Conservation (phyloP, 2,888 invertebrate species). For the Ormyrus rosae region DNA sequence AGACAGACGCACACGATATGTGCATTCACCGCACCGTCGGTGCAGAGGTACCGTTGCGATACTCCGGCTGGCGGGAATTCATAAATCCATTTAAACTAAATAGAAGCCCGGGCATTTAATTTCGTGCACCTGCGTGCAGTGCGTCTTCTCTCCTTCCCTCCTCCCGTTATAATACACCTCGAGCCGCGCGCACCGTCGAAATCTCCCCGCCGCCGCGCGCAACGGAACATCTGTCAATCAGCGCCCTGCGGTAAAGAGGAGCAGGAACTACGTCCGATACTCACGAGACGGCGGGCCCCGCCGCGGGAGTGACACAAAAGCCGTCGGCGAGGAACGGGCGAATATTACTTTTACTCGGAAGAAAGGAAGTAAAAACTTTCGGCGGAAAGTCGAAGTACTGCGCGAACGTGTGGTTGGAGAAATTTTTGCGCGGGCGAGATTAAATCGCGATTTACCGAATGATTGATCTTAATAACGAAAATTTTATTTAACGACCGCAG, state of each 20-base stretch:
- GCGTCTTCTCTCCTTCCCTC: not conserved
- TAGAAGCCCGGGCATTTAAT: constrained; percentile 35
- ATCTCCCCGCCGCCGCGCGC: constrained; percentile 35
- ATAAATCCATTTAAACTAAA: constrained; percentile 36
- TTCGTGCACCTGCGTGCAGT: constrained; percentile 43
- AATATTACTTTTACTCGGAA: not conserved
- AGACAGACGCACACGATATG: too few relatives aligned
- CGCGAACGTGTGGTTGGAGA: too few relatives aligned
- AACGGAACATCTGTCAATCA: constrained; percentile 56
- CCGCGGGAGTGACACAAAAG: constrained; percentile 15
- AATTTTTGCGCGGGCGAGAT: too few relatives aligned
- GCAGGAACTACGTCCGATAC: too few relatives aligned
- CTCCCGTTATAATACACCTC: not conserved
- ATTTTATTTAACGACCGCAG: too few relatives aligned
- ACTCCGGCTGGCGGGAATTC: not conserved
- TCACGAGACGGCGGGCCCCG: not conserved
- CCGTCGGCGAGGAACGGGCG: not conserved
- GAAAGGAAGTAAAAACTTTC: not conserved
- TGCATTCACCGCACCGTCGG: not conserved
- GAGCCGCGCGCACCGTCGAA: not conserved
- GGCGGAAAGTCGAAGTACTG: too few relatives aligned
- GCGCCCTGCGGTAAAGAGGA: constrained; percentile 1
- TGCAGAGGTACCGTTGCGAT: not conserved
- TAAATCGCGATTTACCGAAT: too few relatives aligned
- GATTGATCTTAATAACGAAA: too few relatives aligned